Base-by-base conservation (phyloP, 2,888 invertebrate species). In the Mellilla xanthometata region DNA sequence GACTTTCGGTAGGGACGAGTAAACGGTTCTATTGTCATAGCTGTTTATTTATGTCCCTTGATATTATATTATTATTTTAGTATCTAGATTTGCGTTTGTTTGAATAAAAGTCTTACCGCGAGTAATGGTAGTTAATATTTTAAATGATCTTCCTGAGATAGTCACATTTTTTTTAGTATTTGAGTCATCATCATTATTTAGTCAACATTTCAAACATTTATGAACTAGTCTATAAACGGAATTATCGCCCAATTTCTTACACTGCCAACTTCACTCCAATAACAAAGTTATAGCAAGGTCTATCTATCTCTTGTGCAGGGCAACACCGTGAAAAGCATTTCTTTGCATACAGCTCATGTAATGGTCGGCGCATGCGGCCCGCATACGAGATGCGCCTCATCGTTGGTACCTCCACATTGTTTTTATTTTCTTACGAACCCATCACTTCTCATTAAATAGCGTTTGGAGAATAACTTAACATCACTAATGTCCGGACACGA, bases 381-480 rank as follows among this genome's bases (percentile, higher is more conserved):
- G 88, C 87, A 89, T 88, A 87, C 77, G 56, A 62, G 76, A 84
- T 82, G 76, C 61, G 60, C 56, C 56, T 58, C 61, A 65, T 73
- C 68, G 71, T 71, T 68, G 69, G 70, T 76, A 76, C 71, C 71
- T 73, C 72, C 68, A 72, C 79, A 82, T 81, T 81, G 81, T 84
- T 85, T 79, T 80, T 80, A 84, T 85, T 87, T 88, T 88, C 88
- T 82, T 82, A 85, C 69, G 85, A 89, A 88, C 87, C 82, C 89
- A 89, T 89, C 88, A 88, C 78, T 89, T 89, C 89, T 89, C 88
- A 89, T 89, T 89, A 89, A 89, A 76, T 82, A 81, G 81, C 86
- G 88, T 87, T 87, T 82, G 78, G 73, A 87, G 89, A 89, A 89
- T 89, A 89, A 85, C 69, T 89, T 89, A 82, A 75, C 87, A 87